Evolutionary conservation across 2,888 invertebrate species (phyloP).

Genomic region (Rhagonycha fulva): DNA sequence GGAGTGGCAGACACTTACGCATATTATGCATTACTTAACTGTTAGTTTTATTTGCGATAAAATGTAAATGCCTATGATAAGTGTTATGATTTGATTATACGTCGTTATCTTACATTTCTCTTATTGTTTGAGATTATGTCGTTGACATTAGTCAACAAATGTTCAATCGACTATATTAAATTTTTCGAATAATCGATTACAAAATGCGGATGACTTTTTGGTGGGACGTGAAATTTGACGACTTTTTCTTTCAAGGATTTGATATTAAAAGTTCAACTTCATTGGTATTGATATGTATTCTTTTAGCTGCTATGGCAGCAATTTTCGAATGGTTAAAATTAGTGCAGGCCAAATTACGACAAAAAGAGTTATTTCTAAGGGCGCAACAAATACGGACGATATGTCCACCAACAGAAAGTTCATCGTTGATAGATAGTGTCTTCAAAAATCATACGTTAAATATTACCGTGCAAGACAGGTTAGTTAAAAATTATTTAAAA

Average conservation of each 20-base stretch:
- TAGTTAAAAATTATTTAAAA: background rate
- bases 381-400: conserved; percentile 48
- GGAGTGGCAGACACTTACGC: background rate
- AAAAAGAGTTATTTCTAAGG: conserved; percentile 48
- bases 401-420: conserved; percentile 54
- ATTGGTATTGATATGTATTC: conserved; percentile 64
- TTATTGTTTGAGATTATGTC: background rate
- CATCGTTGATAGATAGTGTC: conserved; percentile 48
- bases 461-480: conserved; percentile 41
- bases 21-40: background rate
- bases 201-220: conserved; percentile 70
- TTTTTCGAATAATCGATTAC: background rate
- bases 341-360: conserved; percentile 55
- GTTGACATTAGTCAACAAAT: background rate
- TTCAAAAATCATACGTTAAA: conserved; percentile 42
- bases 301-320: conserved; percentile 62
- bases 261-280: conserved; percentile 59
- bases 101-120: background rate
- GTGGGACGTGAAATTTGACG: conserved; percentile 66
- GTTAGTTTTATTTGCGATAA: background rate
- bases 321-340: conserved; percentile 64
- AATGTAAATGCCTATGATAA: background rate
- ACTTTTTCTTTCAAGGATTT: conserved; percentile 68
- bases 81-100: background rate
- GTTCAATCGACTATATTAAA: background rate